Percentiles rank a stretch among this genome's conserved stretches.
These are phyloP conservation scores for Epirrita christyi DNA, from an alignment of 2,888 invertebrate genomes.

Conservation along the genomic window DNA sequence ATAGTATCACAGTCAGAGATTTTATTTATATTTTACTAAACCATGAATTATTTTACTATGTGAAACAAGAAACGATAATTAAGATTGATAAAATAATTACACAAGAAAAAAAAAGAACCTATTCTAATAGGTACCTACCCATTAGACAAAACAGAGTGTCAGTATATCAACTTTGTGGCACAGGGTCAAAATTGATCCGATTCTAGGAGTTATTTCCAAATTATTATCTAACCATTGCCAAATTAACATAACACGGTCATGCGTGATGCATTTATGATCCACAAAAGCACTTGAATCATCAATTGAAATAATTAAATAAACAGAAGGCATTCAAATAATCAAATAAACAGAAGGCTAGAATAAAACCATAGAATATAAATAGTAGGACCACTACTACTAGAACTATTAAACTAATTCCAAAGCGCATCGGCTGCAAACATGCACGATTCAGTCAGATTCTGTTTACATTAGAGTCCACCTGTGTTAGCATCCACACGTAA, in stretches of 20 bases:
- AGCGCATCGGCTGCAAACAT: slow-evolving; percentile 10
- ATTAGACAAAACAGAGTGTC: no score
- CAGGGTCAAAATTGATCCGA: slow-evolving; percentile 7
- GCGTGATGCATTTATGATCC: slow-evolving; percentile 2
- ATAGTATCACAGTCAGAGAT: slow-evolving; percentile 67
- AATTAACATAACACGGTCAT: background rate
- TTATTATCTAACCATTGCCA: slow-evolving; percentile 16
- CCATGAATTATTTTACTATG: no score
- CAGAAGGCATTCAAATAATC: background rate
- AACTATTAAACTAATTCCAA: slow-evolving; percentile 7
- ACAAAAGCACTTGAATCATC: slow-evolving; percentile 2
- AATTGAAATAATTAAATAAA: background rate
- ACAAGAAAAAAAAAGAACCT: no score
- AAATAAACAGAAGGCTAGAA: background rate
- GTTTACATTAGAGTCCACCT: slow-evolving; percentile 31
- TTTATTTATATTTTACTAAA: slow-evolving; percentile 44
- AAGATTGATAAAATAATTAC: no score
- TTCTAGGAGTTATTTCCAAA: slow-evolving; percentile 7
- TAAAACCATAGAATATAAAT: no score
- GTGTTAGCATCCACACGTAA: slow-evolving; percentile 27
- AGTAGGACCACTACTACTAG: no score
- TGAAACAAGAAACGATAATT: no score
- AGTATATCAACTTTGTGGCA: slow-evolving; percentile 29
- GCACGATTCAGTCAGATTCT: slow-evolving; percentile 18
- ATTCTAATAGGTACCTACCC: no score